Base-by-base conservation (phyloP, 2,113 vertebrate species). In the Synchiropus splendidus region DNA sequence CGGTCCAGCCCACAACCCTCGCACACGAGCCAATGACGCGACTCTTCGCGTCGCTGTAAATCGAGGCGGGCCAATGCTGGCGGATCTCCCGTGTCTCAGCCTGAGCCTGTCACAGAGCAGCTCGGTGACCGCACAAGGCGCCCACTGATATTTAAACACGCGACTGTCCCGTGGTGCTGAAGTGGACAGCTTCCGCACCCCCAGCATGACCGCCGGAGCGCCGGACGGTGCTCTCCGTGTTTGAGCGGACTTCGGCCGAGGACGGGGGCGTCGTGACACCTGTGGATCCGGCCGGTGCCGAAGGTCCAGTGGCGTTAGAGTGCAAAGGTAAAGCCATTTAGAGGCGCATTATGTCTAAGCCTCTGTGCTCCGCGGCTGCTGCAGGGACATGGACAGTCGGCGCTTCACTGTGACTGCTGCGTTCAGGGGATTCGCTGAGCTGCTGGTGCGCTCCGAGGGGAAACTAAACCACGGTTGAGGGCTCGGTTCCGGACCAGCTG, bases 341-440 rank as follows among this genome's bases (percentile, higher is more conserved):
- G 61, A 42, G 62, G 72, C 45, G 78, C 63, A 69, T 79, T 79
- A 74, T 71, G 70, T 69, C 52, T 81, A 82, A 83, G 77, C 79
- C 56, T 51, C 67, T 71, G 4, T 27, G 21, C 66, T 61, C 39
- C 44, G 65, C 51, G 42, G 1, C 50, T 48, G 51, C 56, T 48
- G 60, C 74, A 51, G 56, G 58, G 77, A 58, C 65, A 85, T 84
- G 83, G 78, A 66, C n/a, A n/a, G n/a, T n/a, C n/a, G n/a, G n/a
- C n/a, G n/a, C n/a, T n/a, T n/a, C n/a, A n/a, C n/a, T n/a, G n/a
- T n/a, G n/a, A n/a, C n/a, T n/a, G n/a, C n/a, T n/a, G n/a, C n/a
- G n/a, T n/a, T n/a, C n/a, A n/a, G n/a, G n/a, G n/a, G n/a, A n/a
- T n/a, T n/a, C n/a, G n/a, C n/a, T n/a, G n/a, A n/a, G n/a, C n/a